Percentiles rank a stretch among this genome's conserved stretches.
These are phyloP conservation scores for Pseudorhombus dupliciocellatus DNA, from an alignment of 2,113 vertebrate species.

Conservation along the genomic window DNA sequence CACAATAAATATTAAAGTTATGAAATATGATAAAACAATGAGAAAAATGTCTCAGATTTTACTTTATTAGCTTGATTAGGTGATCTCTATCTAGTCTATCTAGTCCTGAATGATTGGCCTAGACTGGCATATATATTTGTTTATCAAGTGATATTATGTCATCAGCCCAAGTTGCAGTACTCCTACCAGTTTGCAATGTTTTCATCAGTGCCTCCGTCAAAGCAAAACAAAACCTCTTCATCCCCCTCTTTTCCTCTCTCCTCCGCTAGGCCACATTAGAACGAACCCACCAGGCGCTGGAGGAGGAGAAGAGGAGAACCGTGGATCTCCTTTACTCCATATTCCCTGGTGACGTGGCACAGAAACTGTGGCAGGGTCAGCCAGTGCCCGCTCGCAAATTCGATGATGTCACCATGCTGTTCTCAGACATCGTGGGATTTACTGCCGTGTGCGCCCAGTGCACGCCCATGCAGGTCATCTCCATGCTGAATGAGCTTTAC, in stretches of 20 bases:
- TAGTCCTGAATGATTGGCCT: too few relatives aligned
- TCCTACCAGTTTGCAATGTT: constrained; percentile 28
- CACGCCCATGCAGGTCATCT: constrained; percentile 99
- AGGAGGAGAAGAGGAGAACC: constrained; percentile 97
- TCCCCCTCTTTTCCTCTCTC: constrained; percentile 3
- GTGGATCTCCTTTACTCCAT: constrained; percentile 98
- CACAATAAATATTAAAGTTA: constrained; percentile 26
- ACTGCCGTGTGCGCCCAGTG: constrained; percentile 98
- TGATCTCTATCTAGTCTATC: too few relatives aligned
- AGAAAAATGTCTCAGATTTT: too few relatives aligned
- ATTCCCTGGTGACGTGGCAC: constrained; percentile 96
- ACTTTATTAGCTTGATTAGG: too few relatives aligned
- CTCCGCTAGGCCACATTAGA: constrained; percentile 87
- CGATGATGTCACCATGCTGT: constrained; percentile 98
- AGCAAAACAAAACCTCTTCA: constrained; percentile 32
- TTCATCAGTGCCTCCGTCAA: constrained; percentile 27
- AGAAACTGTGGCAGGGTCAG: constrained; percentile 95
- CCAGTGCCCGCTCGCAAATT: constrained; percentile 95
- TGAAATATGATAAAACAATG: too few relatives aligned
- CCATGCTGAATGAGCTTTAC: constrained; percentile 98
- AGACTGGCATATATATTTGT: too few relatives aligned
- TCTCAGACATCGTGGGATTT: constrained; percentile 98
- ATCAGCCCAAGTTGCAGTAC: constrained; percentile 32
- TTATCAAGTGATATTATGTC: too few relatives aligned
- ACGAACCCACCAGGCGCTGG: constrained; percentile 92